phyloP scores from a whole-genome alignment of 2,888 invertebrate genomes.

The Oegoconia quadripuncta region DNA sequence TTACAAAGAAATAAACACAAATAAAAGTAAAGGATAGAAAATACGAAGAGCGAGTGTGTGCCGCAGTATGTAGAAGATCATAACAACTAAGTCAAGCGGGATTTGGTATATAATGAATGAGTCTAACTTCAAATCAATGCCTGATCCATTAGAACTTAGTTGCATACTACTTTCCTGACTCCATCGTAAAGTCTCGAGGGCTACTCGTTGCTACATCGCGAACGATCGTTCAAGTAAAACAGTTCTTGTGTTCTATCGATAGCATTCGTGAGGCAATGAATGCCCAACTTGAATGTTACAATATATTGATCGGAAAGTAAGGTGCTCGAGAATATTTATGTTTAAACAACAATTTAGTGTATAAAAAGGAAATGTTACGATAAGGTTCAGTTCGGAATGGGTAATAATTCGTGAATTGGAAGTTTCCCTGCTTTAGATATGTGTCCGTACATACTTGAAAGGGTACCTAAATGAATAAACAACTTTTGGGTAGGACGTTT shows the following conservation, averaged over 20 bases:
- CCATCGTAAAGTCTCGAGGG: constrained; percentile 30
- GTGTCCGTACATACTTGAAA: too few relatives aligned
- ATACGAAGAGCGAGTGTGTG: too few relatives aligned
- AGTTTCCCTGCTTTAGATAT: too few relatives aligned
- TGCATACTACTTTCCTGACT: not conserved
- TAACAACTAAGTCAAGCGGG: too few relatives aligned
- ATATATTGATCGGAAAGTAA: constrained; percentile 47
- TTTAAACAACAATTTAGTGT: constrained; percentile 22
- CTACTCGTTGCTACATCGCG: constrained; percentile 41
- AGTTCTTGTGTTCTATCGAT: constrained; percentile 67
- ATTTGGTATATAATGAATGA: too few relatives aligned
- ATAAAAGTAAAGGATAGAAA: too few relatives aligned
- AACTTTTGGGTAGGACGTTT: too few relatives aligned
- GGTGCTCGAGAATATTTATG: constrained; percentile 35
- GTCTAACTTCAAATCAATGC: too few relatives aligned
- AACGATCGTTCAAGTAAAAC: constrained; percentile 66
- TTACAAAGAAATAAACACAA: too few relatives aligned
- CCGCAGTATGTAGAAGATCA: too few relatives aligned
- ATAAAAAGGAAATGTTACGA: not conserved
- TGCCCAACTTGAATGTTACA: constrained; percentile 42
- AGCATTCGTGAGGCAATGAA: constrained; percentile 57
- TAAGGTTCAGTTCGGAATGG: not conserved
- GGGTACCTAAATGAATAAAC: too few relatives aligned
- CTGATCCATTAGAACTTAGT: not conserved
- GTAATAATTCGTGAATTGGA: too few relatives aligned